Evolutionary conservation across 2,113 vertebrate species (phyloP), one percentile per base, ranked within the genome.

Genomic region (Oryzias curvinotus): DNA sequence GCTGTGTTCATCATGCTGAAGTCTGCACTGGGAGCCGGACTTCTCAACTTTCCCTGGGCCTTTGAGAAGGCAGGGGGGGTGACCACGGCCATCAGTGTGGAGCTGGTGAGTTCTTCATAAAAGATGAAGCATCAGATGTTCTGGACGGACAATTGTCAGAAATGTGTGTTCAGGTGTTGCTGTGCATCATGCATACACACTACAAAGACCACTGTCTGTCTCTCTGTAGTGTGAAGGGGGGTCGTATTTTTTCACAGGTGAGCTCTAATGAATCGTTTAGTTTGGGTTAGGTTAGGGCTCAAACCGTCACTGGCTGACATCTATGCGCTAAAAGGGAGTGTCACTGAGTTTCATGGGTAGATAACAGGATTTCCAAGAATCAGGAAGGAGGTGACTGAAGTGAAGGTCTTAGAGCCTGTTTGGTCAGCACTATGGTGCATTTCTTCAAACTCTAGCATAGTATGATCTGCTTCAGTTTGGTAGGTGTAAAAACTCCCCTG

Each of bases 21-120:
- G 57, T 98, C 96, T 0, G 93, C 96, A 0, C 92, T 98, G 49
- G 96, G 96, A 4, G 96, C 96, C 0, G 96, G 96, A 18, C 91
- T 98, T 30, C 94, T 98, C 25, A 98, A 92, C 84, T 98, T 98
- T 57, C 95, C 96, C 14, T 97, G 96, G 96, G 96, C 96, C 3
- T 98, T 98, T 80, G 64, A 92, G 83, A 93, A 90, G 79, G 96
- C 96, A 0, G 96, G 96, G 0, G 96, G 96, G 1, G 83, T 94
- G 42, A 64, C 8, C 14, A 91, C 91, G 0, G 93, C 96, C 17
- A 62, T 96, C 59, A 79, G 88, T 0, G 92, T 97, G 82, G 95
- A 96, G 81, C 70, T 98, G 95, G 96, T 98, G 84, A 92, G 95
- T 67, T 14, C 25, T 18, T 43, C 14, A 46, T 15, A 5, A 12